Percentiles rank a stretch among this genome's conserved stretches.
phyloP scores from a whole-genome alignment of 2,797 vertebrate genomes.

The Poeciliopsis turneri region DNA sequence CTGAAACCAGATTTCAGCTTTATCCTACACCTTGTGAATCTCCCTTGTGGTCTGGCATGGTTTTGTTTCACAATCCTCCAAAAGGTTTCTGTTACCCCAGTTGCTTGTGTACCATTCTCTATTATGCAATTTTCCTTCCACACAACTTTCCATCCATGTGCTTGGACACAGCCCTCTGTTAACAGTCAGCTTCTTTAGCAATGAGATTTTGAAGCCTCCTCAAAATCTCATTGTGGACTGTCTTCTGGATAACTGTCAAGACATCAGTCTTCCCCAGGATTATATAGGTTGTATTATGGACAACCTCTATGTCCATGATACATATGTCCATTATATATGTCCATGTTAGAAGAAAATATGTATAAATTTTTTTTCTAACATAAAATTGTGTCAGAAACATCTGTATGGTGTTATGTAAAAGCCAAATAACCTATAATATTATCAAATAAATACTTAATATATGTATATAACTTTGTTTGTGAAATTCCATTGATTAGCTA shows the following conservation, averaged over 20 bases:
- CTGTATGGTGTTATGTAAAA: background rate
- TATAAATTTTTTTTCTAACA: background rate
- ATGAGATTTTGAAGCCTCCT: background rate
- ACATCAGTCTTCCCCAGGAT: background rate
- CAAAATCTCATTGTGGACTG: too few species aligned
- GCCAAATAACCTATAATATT: background rate
- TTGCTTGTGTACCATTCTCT: background rate
- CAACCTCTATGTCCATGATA: background rate
- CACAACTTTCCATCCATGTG: background rate
- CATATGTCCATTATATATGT: too few species aligned
- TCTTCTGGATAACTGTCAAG: background rate
- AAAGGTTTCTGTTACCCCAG: background rate
- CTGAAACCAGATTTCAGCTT: background rate
- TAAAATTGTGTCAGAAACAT: background rate
- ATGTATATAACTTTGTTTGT: background rate
- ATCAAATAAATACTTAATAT: background rate
- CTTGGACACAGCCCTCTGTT: background rate
- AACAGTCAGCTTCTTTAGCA: background rate
- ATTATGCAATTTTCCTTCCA: background rate
- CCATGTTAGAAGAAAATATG: too few species aligned
- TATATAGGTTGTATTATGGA: background rate
- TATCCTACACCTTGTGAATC: background rate
- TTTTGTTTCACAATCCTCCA: background rate
- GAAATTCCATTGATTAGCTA: background rate
- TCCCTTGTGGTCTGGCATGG: background rate